phyloP scores from a whole-genome alignment of 2,113 vertebrate species.

The Prionailurus viverrinus region DNA sequence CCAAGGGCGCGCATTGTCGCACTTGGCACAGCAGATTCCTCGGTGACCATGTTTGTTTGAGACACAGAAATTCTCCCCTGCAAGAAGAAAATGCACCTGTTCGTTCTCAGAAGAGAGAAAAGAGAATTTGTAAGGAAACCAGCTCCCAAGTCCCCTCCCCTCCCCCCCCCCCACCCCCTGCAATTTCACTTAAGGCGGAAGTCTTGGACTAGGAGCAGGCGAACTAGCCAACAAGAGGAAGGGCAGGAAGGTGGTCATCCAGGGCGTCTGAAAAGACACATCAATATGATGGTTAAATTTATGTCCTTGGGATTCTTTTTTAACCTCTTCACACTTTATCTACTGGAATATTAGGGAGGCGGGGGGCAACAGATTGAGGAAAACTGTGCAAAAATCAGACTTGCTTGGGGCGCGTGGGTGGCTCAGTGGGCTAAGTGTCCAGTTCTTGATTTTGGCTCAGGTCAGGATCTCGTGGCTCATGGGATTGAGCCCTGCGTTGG shows the following conservation, averaged over 20 bases:
- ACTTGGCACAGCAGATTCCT: neutral
- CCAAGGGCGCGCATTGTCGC: rapidly evolving
- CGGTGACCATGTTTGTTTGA: neutral
- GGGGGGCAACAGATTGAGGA: neutral
- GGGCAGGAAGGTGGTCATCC: rapidly evolving
- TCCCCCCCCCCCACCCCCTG: no score
- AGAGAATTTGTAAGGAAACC: neutral
- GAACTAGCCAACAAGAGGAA: neutral
- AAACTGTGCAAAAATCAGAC: neutral
- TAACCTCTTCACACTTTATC: neutral
- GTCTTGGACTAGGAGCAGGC: neutral
- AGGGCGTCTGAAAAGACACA: neutral
- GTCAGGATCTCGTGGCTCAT: no score
- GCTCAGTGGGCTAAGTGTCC: no score
- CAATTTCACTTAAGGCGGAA: neutral
- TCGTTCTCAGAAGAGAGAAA: neutral
- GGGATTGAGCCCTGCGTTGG: no score
- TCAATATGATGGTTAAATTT: neutral
- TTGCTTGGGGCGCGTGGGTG: neutral
- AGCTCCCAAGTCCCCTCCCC: neutral
- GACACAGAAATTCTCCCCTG: neutral
- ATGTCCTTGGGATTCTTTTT: neutral
- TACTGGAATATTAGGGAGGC: neutral
- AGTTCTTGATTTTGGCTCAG: no score
- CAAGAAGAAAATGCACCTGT: neutral